Percentiles rank a stretch among this genome's conserved stretches.
phyloP scores from a whole-genome alignment of 2,797 vertebrate species.

The Acanthurus leucopareius region DNA sequence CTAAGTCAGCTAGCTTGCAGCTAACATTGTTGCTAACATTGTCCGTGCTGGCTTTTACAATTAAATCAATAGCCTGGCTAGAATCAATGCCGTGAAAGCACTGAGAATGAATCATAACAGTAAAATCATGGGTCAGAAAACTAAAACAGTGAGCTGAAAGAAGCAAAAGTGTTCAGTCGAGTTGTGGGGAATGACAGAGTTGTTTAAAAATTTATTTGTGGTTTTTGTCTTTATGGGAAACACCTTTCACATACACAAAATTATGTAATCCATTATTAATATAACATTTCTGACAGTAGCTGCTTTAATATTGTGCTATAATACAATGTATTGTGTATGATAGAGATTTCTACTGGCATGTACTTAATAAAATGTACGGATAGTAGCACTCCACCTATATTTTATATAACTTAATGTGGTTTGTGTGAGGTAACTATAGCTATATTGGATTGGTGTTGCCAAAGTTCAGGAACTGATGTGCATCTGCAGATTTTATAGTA shows the following conservation, averaged over 20 bases:
- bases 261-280: not conserved
- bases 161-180: too few relatives aligned
- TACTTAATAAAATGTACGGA: constrained; percentile 18
- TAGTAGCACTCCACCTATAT: constrained; percentile 29
- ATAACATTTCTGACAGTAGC: not conserved
- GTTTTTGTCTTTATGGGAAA: too few relatives aligned
- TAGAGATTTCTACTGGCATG: not conserved
- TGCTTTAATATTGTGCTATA: not conserved
- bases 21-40: too few relatives aligned
- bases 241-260: not conserved
- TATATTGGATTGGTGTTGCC: not conserved
- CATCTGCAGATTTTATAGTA: constrained; percentile 21
- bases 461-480: constrained; percentile 39
- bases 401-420: constrained; percentile 34
- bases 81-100: too few relatives aligned
- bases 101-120: too few relatives aligned
- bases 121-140: too few relatives aligned
- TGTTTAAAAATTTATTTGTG: not conserved
- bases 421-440: not conserved
- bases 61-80: too few relatives aligned
- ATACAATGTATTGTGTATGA: not conserved
- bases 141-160: too few relatives aligned
- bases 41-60: too few relatives aligned
- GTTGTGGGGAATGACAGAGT: too few relatives aligned
- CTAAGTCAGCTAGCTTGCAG: too few relatives aligned